Conservation (phyloP, 2,797 vertebrate species). For the Girardinus metallicus region DNA sequence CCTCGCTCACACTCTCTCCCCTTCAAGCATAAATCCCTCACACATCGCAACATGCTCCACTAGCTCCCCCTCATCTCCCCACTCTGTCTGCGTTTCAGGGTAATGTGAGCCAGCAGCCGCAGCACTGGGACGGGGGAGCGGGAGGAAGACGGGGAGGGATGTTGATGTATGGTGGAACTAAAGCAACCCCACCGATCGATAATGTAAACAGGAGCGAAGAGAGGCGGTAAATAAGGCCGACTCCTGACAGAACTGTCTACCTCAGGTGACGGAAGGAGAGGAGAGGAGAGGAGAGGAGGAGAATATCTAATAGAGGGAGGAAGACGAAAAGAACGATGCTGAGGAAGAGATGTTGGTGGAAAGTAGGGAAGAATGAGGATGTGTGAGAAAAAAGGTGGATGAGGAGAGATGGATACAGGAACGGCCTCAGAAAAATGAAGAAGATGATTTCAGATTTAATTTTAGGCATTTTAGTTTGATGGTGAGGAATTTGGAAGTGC, state of each 20-base stretch:
- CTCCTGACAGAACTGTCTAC: slow-evolving; percentile 79
- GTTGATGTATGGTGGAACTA: slow-evolving; percentile 83
- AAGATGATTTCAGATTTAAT: slow-evolving; percentile 40
- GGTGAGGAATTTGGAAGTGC: not conserved
- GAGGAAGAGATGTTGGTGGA: slow-evolving; percentile 24
- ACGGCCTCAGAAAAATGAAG: slow-evolving; percentile 2
- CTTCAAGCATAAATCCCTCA: slow-evolving; percentile 70
- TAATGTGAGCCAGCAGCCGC: slow-evolving; percentile 68
- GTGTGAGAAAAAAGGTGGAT: slow-evolving; percentile 11
- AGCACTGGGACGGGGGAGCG: slow-evolving; percentile 37
- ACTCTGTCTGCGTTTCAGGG: slow-evolving; percentile 51
- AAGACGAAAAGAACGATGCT: slow-evolving; percentile 20
- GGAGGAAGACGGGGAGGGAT: slow-evolving; percentile 21
- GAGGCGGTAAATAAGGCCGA: slow-evolving; percentile 80
- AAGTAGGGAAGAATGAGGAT: slow-evolving; percentile 13
- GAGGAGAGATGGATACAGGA: not conserved
- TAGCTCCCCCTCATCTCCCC: slow-evolving; percentile 47
- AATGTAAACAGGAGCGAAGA: slow-evolving; percentile 83
- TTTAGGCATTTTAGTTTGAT: slow-evolving; percentile 7
- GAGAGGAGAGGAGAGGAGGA: slow-evolving; percentile 15
- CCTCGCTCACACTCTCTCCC: slow-evolving; percentile 47
- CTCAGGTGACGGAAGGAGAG: slow-evolving; percentile 73
- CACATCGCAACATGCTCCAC: slow-evolving; percentile 67
- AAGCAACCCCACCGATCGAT: slow-evolving; percentile 83
- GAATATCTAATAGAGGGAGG: slow-evolving; percentile 42